These are phyloP conservation scores for Polyommatus iphigenia DNA, from an alignment of 2,888 invertebrate genomes.

Conservation along the genomic window DNA sequence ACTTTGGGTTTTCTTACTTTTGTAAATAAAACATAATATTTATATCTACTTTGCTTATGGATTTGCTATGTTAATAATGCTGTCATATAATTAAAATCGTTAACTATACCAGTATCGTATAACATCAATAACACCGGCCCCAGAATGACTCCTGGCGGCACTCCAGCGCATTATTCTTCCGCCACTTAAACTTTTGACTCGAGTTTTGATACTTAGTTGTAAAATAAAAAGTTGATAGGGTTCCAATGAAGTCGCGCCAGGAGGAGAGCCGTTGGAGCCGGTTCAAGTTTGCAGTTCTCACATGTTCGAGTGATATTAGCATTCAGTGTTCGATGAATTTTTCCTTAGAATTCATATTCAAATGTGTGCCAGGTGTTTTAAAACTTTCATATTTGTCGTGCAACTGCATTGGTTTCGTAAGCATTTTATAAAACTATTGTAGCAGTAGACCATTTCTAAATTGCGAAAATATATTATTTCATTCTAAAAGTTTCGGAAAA, in stretches of 20 bases:
- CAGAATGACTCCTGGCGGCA: slow-evolving; percentile 25
- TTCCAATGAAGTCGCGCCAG: slow-evolving; percentile 38
- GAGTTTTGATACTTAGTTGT: slow-evolving; percentile 35
- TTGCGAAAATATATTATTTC: background rate
- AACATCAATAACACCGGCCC: slow-evolving; percentile 19
- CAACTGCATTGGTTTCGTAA: slow-evolving; percentile 4
- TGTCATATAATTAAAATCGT: background rate
- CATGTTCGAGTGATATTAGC: slow-evolving; percentile 37
- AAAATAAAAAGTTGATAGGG: slow-evolving; percentile 39
- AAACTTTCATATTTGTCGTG: slow-evolving; percentile 29
- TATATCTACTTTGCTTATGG: background rate
- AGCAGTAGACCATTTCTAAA: background rate
- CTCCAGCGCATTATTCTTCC: slow-evolving; percentile 35
- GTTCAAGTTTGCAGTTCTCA: slow-evolving; percentile 37
- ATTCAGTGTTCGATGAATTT: slow-evolving; percentile 39
- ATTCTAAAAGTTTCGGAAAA: background rate
- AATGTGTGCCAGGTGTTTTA: slow-evolving; percentile 28
- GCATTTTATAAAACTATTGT: background rate
- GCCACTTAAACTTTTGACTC: slow-evolving; percentile 40
- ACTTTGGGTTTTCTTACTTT: background rate
- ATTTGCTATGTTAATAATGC: background rate
- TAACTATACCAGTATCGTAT: background rate
- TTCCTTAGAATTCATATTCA: slow-evolving; percentile 34
- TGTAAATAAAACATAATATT: background rate
- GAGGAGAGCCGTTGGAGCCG: slow-evolving; percentile 36